phyloP scores from a whole-genome alignment of 2,797 vertebrate genomes.

The Pogoniulus pusillus region DNA sequence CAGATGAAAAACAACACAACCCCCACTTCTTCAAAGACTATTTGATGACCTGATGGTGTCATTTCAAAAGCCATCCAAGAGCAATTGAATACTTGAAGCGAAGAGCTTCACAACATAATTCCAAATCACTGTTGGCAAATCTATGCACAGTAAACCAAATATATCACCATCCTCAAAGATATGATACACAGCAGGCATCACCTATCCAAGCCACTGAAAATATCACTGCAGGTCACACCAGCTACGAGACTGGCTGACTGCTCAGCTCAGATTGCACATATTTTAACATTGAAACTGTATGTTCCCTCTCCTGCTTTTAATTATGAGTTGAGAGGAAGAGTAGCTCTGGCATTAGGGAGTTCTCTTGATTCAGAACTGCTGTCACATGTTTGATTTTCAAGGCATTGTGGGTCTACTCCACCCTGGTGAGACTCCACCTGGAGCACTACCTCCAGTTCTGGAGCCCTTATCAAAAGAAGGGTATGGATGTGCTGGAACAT shows the following conservation, averaged over 20 bases:
- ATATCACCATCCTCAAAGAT: slow-evolving; percentile 14
- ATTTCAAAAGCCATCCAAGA: slow-evolving; percentile 41
- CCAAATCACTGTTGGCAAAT: slow-evolving; percentile 28
- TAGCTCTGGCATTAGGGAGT: not conserved
- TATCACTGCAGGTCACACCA: not conserved
- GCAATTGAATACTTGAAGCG: not conserved
- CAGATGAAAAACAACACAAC: slow-evolving; percentile 7
- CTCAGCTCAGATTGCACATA: not conserved
- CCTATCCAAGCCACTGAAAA: slow-evolving; percentile 45
- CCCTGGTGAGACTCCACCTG: too few relatives aligned
- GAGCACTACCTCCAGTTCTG: too few relatives aligned
- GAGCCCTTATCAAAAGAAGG: too few relatives aligned
- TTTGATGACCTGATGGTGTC: not conserved
- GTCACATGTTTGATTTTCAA: slow-evolving; percentile 20
- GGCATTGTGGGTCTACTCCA: not conserved
- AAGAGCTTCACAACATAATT: slow-evolving; percentile 9
- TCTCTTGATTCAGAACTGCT: not conserved
- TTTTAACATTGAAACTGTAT: slow-evolving; percentile 9
- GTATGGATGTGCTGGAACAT: too few relatives aligned
- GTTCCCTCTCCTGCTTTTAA: slow-evolving; percentile 36
- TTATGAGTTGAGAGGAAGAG: not conserved
- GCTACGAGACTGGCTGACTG: not conserved
- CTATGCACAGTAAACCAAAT: not conserved
- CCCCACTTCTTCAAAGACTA: slow-evolving; percentile 19
- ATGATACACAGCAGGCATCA: slow-evolving; percentile 21